These are phyloP conservation scores for Argyresthia goedartella DNA, from an alignment of 2,888 invertebrate species.

Conservation along the genomic window DNA sequence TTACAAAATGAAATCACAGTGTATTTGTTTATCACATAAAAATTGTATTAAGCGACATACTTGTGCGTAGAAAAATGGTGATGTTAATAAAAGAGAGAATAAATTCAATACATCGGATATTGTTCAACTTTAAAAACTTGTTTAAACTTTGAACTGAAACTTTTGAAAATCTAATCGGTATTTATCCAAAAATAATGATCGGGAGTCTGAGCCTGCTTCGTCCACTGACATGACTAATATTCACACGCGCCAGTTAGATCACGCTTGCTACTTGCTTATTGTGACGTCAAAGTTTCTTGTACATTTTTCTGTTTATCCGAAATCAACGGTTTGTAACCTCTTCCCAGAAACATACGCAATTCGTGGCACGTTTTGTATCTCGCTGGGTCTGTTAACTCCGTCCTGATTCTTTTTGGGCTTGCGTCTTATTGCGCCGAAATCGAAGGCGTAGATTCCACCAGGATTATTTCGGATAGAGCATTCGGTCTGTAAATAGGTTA, in stretches of 20 bases:
- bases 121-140: conserved; percentile 55
- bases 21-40: conserved; percentile 61
- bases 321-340: conserved; percentile 67
- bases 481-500: conserved; percentile 53
- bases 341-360: conserved; percentile 69
- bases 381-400: conserved; percentile 39
- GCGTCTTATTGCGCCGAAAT: conserved; percentile 61
- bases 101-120: conserved; percentile 65
- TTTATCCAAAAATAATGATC: too few relatives aligned
- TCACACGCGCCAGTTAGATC: too few relatives aligned
- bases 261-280: too few relatives aligned
- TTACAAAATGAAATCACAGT: conserved; percentile 66
- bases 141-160: conserved; percentile 16
- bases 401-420: conserved; percentile 30
- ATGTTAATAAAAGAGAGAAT: conserved; percentile 44
- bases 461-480: conserved; percentile 66
- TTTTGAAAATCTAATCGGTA: background rate
- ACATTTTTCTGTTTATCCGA: conserved; percentile 32
- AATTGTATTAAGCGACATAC: conserved; percentile 60
- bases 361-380: conserved; percentile 54
- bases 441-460: conserved; percentile 68
- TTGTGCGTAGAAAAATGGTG: conserved; percentile 56
- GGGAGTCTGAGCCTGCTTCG: too few relatives aligned
- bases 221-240: too few relatives aligned
- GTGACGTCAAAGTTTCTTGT: too few relatives aligned